Evolutionary conservation across 1,140 invertebrate species (phyloP), one percentile per base, ranked within the genome.

Genomic region (Aphaenogaster floridana): DNA sequence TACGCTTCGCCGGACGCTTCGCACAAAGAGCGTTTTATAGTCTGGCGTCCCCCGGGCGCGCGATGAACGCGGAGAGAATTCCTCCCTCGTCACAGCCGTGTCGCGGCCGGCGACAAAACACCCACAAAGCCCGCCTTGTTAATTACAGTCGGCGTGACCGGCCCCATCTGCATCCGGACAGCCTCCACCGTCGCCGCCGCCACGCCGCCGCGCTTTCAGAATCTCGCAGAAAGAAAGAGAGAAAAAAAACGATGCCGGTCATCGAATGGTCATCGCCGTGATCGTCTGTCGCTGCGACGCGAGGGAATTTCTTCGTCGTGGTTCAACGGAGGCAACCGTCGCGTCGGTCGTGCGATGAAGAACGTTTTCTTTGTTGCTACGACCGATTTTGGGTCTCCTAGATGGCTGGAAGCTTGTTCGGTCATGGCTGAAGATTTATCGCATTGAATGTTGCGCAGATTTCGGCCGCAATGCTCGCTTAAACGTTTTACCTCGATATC

Each of bases 11-110:
- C 86, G 79, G 48, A 83, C 71, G 81, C 90, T 66, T 68, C 78
- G 74, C 80, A 95, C 95, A 95, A 95, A 95, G 95, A 92, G 88
- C 90, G 94, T 95, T 95, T 95, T 95, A 95, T 95, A 95, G 94
- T 95, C 94, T 93, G 92, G 81, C 80, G 80, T 91, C 77, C 81
- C 76, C 81, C 66, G 77, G 64, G 21, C 52, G 61, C 13, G 54
- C 77, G 76, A 88, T 87, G 88, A 87, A 86, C 89, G 88, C 54
- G 91, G 85, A 93, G 80, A 76, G 89, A 94, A 94, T 94, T 95
- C 92, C 91, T 93, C 90, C 90, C 92, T 93, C 91, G 91, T 93
- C 92, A 93, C 89, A 89, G 92, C 92, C 66, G 87, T 93, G 92
- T 93, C 93, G 93, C 93, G 90, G 74, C 86, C 88, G 91, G 92